Evolutionary conservation across 2,113 vertebrate species (phyloP).

Genomic region (Burhinus bistriatus): DNA sequence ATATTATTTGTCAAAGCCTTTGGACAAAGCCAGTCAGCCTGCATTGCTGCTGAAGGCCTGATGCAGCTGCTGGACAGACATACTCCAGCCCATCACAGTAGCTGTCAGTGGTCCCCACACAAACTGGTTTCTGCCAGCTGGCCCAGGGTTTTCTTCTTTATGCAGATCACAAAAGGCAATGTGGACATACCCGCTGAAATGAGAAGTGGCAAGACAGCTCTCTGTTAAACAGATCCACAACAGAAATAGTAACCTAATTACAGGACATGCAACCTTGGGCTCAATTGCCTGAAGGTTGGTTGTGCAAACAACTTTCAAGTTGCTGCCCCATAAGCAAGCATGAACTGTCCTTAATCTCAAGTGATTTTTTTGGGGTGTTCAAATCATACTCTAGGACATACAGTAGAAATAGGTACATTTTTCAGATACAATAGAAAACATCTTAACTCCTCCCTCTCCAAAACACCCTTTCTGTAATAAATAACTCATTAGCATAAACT

Average conservation of each 20-base stretch:
- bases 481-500: background rate
- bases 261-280: background rate
- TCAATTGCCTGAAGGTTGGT: fast-evolving
- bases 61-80: fast-evolving
- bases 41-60: background rate
- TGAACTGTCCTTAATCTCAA: background rate
- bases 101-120: fast-evolving
- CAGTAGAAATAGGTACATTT: background rate
- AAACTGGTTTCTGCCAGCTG: background rate
- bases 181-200: background rate
- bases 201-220: background rate
- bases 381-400: background rate
- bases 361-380: background rate
- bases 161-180: background rate
- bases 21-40: background rate
- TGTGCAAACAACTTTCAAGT: background rate
- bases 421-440: background rate
- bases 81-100: background rate
- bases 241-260: background rate
- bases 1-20: background rate
- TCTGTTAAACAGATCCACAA: background rate
- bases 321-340: background rate
- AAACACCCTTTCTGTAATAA: background rate
- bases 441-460: background rate
- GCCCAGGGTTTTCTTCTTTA: background rate